These are phyloP conservation scores for Grallaria varia DNA, from an alignment of 2,113 vertebrate genomes.

Conservation along the genomic window DNA sequence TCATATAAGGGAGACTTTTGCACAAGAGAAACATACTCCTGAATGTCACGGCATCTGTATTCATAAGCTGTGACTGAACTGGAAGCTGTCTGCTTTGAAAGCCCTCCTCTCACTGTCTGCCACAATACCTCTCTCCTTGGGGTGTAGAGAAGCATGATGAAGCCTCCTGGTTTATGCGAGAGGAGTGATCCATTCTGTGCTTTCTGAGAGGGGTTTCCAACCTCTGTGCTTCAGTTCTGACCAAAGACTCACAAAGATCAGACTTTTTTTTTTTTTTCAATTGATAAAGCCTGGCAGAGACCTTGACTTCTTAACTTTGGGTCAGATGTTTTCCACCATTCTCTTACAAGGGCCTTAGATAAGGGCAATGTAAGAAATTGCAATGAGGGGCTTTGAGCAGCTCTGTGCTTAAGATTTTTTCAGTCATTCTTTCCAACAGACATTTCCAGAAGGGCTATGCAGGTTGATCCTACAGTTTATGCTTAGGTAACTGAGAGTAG, in stretches of 20 bases:
- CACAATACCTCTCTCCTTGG: not conserved
- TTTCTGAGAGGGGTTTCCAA: not conserved
- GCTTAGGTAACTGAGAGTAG: not conserved
- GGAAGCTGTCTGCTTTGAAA: not conserved
- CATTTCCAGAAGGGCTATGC: not conserved
- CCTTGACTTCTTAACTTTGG: not conserved
- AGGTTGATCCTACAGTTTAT: not conserved
- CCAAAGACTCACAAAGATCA: not conserved
- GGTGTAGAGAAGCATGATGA: not conserved
- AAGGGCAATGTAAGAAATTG: not conserved
- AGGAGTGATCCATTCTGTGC: not conserved
- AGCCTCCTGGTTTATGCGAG: not conserved
- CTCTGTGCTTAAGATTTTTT: not conserved
- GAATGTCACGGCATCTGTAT: not conserved
- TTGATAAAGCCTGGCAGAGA: not conserved
- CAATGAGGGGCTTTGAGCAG: not conserved
- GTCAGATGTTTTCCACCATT: not conserved
- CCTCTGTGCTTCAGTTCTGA: not conserved
- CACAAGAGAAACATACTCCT: not conserved
- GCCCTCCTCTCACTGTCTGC: not conserved
- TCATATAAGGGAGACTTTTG: not conserved
- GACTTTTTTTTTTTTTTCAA: not conserved
- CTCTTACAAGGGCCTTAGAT: not conserved
- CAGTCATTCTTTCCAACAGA: not conserved
- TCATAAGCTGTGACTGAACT: not conserved